Base-by-base conservation (phyloP, 2,797 vertebrate species). In the Graptemys geographica region DNA sequence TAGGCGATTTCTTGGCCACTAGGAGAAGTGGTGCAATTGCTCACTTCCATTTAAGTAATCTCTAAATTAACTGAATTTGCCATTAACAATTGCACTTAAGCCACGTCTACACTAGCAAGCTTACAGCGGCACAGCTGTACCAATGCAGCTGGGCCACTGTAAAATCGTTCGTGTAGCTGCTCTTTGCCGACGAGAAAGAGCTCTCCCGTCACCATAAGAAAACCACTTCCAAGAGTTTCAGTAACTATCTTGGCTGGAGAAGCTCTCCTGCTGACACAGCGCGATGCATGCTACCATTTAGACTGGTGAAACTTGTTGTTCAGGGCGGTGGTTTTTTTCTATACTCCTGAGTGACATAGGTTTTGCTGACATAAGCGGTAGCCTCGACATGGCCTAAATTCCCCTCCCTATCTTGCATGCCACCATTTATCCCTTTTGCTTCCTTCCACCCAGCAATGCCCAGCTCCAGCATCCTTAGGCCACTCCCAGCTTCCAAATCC, bases 401-500 rank as follows among this genome's bases (percentile, higher is more conserved):
- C 57, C 28, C 12, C 28, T 59, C 12, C 57, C 25, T 57, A 25
- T 57, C 56, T 5, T 62, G 33, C 57, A 62, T 33, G 57, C 28
- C 57, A 59, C 28, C 28, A 62, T 57, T 57, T 31, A 31, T 62
- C 57, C 57, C 28, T 62, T 62, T 62, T 62, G 28, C 28, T 59
- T 59, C 57, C 57, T 15, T 59, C 57, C 57, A 6, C 57, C 27
- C 8, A 52, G 59, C 49, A n/a, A 27, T n/a, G 79, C 18, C 80
- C 23, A 51, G 11, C 2, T 19, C 19, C 83, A 2, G 0, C 74
- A 41, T 21, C 31, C 13, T 27, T 16, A 10, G 1, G 7, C 5
- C 6, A 4, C 25, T 62, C 84, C 51, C 83, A 18, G 8, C 37
- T 59, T 72, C 23, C 57, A 12, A 12, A 3, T 53, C 31, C 81